Base-by-base conservation (phyloP, 2,797 vertebrate species). In the Poeciliopsis infans region DNA sequence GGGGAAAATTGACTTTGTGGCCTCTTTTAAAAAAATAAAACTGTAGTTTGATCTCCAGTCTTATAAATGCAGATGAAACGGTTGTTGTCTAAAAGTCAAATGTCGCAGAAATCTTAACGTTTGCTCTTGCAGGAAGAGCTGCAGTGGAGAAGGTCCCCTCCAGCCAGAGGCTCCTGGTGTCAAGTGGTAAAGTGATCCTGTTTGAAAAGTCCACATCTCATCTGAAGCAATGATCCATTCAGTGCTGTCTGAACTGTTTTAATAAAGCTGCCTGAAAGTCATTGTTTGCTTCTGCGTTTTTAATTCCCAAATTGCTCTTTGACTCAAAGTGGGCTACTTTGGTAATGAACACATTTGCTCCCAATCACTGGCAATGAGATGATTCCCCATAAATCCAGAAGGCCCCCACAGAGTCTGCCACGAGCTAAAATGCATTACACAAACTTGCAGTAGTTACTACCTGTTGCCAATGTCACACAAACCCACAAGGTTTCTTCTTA, bases 171-270 rank as follows among this genome's bases (percentile, higher is more conserved):
- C n/a, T 77, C 23, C n/a, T 95, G 0, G 93, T 96, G 45, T 95
- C 95, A 0, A 95, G 95, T 31, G 76, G 90, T 3, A 75, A 90
- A 74, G 86, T 96, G 79, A 87, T 94, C 72, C 53, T 96, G 55
- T 80, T 75, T 0, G 23, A 79, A 0, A 47, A 20, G 13, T 13
- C 28, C 1, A 7, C 70, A 31, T 15, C 33, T 68, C 10, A 28
- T 47, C 13, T 25, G 0, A 71, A 77, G 7, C 74, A 82, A 80
- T 90, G 13, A 0, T 25, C 66, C 57, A 76, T 25, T 41, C 8
- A 11, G 8, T 12, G 41, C 15, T 7, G 23, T 7, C 3, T 55
- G 2, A 43, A 33, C 28, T 39, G 0, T 90, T 93, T 91, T 89
- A 93, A 92, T 91, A 91, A 94, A 83, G 74, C 79, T 87, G 80